Conservation (phyloP, 2,113 vertebrate species). For the Poicephalus gulielmi region DNA sequence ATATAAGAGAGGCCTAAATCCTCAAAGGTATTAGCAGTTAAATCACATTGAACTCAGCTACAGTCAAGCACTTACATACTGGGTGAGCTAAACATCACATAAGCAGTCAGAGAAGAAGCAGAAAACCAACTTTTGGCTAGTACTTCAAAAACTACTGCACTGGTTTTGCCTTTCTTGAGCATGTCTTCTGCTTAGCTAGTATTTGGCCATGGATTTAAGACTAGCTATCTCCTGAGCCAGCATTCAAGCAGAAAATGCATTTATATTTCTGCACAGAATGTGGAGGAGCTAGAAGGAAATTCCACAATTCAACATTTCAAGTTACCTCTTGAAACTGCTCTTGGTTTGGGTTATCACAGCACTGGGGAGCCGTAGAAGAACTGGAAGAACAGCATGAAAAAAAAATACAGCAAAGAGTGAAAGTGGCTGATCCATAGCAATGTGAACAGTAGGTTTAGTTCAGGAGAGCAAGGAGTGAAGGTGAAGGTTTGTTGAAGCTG, state of each 20-base stretch:
- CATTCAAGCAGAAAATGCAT: neutral
- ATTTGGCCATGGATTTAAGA: neutral
- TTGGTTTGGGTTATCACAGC: neutral
- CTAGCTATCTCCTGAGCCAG: neutral
- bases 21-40: constrained; percentile 33
- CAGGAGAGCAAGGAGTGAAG: neutral
- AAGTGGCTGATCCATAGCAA: neutral
- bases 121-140: neutral
- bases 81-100: neutral
- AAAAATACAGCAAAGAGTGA: neutral
- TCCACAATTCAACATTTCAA: neutral
- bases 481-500: neutral
- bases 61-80: neutral
- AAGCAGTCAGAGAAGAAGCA: neutral
- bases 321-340: neutral
- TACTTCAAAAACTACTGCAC: neutral
- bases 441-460: neutral
- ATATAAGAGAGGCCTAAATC: constrained; percentile 42
- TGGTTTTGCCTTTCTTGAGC: neutral
- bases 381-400: neutral
- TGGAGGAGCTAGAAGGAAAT: neutral
- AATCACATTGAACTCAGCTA: neutral
- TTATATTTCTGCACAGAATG: neutral
- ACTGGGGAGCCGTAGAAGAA: neutral
- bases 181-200: neutral